Conservation (phyloP, 2,113 vertebrate genomes). For the Lota lota region DNA sequence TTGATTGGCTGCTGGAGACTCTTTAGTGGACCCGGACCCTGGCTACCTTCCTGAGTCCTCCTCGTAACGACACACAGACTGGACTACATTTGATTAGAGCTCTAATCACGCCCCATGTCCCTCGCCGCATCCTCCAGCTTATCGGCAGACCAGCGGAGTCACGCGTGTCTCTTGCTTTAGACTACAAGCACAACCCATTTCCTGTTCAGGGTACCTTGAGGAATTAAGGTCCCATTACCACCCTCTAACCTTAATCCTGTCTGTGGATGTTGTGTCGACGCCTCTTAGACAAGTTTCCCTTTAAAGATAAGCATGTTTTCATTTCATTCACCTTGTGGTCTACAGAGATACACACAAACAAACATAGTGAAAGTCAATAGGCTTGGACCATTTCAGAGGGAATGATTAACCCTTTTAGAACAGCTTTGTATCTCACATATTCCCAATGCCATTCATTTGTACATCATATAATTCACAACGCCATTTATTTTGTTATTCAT, state of each 20-base stretch:
- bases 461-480: too few species aligned
- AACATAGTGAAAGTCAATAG: too few species aligned
- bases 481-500: too few species aligned
- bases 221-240: not conserved
- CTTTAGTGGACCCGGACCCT: constrained; percentile 63
- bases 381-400: constrained; percentile 22
- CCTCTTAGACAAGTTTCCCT: constrained; percentile 50
- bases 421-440: constrained; percentile 28
- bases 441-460: too few species aligned
- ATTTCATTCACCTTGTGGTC: constrained; percentile 27
- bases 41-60: not conserved
- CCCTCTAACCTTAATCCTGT: constrained; percentile 5
- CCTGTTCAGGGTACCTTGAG: not conserved
- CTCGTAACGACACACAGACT: constrained; percentile 1
- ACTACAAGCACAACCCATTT: constrained; percentile 23
- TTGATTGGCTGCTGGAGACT: constrained; percentile 91
- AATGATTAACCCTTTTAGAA: constrained; percentile 41
- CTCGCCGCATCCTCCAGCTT: not conserved
- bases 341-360: constrained; percentile 20
- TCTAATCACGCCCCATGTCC: constrained; percentile 9
- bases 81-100: not conserved
- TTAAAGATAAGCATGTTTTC: constrained; percentile 57
- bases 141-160: not conserved
- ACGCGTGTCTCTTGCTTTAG: constrained; percentile 15
- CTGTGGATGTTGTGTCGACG: constrained; percentile 11